These are phyloP conservation scores for Drosophila bifasciata DNA, from an alignment of 1,140 invertebrate genomes.

Conservation along the genomic window DNA sequence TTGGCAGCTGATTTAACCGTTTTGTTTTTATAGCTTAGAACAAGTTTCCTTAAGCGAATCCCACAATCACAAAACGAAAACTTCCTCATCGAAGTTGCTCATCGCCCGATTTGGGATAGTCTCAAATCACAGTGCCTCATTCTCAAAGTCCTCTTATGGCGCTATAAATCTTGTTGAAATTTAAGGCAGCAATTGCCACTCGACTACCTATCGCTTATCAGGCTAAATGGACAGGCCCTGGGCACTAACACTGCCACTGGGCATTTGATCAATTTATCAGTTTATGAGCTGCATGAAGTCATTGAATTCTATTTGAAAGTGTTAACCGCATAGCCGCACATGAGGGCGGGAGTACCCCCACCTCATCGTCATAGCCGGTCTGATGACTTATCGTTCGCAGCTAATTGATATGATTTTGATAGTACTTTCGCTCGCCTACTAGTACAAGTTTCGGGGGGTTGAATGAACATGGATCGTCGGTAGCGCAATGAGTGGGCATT, in stretches of 20 bases:
- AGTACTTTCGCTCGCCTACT: conserved; percentile 3
- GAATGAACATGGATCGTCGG: conserved; percentile 14
- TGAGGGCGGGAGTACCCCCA: conserved; percentile 29
- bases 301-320: conserved; percentile 36
- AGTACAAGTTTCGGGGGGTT: conserved; percentile 1
- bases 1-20: conserved; percentile 53
- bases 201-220: conserved; percentile 49
- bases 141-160: conserved; percentile 15
- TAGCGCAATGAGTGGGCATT: conserved; percentile 46
- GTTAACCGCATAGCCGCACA: too few species aligned
- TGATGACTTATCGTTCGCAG: conserved; percentile 29
- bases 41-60: conserved; percentile 60
- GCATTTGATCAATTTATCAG: conserved; percentile 20
- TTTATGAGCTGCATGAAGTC: conserved; percentile 36
- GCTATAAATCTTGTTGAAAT: conserved; percentile 57
- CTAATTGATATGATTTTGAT: conserved; percentile 43
- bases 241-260: conserved; percentile 12
- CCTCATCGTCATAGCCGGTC: conserved; percentile 11
- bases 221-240: conserved; percentile 33
- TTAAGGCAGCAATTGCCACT: conserved; percentile 64
- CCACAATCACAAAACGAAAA: neutral
- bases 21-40: conserved; percentile 26
- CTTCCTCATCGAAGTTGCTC: conserved; percentile 32
- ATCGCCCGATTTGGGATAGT: conserved; percentile 64
- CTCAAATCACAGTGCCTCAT: neutral